phyloP scores from a whole-genome alignment of 2,113 vertebrate genomes.

The Neodontobutis hainanensis region DNA sequence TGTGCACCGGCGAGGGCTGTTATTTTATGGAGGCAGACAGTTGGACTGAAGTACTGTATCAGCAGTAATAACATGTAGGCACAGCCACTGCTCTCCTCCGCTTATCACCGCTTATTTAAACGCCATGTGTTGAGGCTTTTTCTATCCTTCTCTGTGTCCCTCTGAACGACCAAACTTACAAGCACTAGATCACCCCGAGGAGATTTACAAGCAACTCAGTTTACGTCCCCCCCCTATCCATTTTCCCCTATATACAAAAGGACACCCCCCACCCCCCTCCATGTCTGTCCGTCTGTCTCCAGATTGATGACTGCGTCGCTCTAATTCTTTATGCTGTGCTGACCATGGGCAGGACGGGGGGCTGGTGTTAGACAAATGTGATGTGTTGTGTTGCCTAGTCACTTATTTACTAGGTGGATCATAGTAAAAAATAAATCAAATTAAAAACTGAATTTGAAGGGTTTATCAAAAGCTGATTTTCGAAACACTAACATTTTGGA shows the following conservation, averaged over 20 bases:
- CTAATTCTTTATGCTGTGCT: conserved; percentile 54
- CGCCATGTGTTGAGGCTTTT: conserved; percentile 17
- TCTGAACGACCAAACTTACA: conserved; percentile 29
- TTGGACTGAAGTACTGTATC: conserved; percentile 13
- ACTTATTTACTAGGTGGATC: conserved; percentile 19
- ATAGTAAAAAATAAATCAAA: background rate
- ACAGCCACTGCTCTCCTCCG: conserved; percentile 3
- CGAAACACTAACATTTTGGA: no score
- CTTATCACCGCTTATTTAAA: conserved; percentile 35
- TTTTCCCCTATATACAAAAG: conserved; percentile 15
- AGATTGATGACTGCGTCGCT: conserved; percentile 66
- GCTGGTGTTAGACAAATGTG: background rate
- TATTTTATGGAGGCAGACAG: conserved; percentile 3
- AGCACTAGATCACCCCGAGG: conserved; percentile 26
- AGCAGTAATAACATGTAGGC: conserved; percentile 16
- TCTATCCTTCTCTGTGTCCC: conserved; percentile 1
- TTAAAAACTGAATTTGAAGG: no score
- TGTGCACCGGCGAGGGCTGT: background rate
- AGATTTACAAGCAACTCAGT: conserved; percentile 47
- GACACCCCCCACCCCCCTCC: conserved; percentile 27
- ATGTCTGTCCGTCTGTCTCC: conserved; percentile 50
- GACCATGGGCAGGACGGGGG: background rate
- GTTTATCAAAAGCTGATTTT: background rate
- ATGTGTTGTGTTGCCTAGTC: conserved; percentile 43
- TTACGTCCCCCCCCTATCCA: conserved; percentile 20